Percentiles rank a stretch among this genome's conserved stretches.
Conservation (phyloP, 2,888 invertebrate species). For the Serripes groenlandicus region DNA sequence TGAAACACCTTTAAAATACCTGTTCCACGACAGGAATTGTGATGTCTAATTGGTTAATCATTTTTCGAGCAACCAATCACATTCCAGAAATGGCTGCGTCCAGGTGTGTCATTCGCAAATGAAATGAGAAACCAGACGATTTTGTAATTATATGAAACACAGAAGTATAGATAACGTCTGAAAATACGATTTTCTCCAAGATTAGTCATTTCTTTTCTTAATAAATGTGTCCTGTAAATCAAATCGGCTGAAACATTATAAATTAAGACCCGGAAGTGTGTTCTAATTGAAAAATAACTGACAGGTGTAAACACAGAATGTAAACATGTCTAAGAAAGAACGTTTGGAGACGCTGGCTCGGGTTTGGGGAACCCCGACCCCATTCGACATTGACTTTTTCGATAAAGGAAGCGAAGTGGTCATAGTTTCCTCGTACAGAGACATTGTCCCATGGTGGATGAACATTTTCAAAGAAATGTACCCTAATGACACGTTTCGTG, state of each 20-base stretch:
- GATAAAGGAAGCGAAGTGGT: conserved; percentile 82
- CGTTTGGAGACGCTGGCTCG: conserved; percentile 75
- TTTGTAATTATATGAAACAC: background rate
- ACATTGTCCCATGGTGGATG: conserved; percentile 80
- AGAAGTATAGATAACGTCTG: background rate
- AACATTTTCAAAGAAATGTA: conserved; percentile 77
- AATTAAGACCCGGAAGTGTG: background rate
- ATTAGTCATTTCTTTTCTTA: background rate
- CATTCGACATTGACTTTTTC: conserved; percentile 81
- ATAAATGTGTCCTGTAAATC: too few species aligned
- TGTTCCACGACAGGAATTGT: background rate
- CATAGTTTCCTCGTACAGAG: conserved; percentile 76
- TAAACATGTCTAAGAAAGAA: conserved; percentile 77
- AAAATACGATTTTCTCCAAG: too few species aligned
- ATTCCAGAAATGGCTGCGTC: conserved; percentile 46
- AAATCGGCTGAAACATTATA: too few species aligned
- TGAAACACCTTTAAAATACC: background rate
- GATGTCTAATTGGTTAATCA: conserved; percentile 37
- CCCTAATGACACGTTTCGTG: conserved; percentile 78
- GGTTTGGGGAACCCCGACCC: conserved; percentile 81
- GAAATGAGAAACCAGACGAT: background rate
- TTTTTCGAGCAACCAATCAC: conserved; percentile 31
- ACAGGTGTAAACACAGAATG: background rate
- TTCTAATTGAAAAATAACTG: background rate
- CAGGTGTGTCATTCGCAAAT: conserved; percentile 30